These are phyloP conservation scores for Syrphus vitripennis DNA, from an alignment of 2,888 invertebrate species.

Conservation along the genomic window DNA sequence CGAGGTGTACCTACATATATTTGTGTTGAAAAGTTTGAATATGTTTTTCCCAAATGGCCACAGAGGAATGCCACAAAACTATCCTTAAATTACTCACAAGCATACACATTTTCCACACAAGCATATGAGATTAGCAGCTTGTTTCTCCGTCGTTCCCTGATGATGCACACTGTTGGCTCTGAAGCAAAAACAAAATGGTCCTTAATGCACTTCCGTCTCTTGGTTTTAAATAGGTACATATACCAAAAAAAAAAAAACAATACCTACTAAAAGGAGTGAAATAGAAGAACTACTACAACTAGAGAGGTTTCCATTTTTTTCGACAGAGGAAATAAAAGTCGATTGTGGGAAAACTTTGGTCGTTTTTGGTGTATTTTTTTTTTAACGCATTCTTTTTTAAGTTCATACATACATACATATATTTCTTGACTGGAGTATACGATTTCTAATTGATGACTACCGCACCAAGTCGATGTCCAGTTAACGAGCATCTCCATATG, in stretches of 20 bases:
- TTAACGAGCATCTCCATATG: slow-evolving; percentile 48
- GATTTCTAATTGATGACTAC: slow-evolving; percentile 41
- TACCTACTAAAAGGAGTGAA: neutral
- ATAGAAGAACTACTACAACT: too few relatives aligned
- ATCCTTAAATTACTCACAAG: slow-evolving; percentile 48
- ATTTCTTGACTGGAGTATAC: slow-evolving; percentile 4
- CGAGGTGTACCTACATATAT: neutral
- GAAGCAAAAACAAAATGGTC: slow-evolving; percentile 10
- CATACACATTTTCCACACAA: neutral
- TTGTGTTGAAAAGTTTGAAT: slow-evolving; percentile 47
- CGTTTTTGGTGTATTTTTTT: neutral
- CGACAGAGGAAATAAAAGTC: slow-evolving; percentile 10
- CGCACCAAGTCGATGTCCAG: slow-evolving; percentile 37
- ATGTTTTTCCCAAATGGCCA: slow-evolving; percentile 41
- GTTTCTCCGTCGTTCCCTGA: neutral
- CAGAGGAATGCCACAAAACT: slow-evolving; percentile 63
- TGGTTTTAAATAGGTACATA: neutral
- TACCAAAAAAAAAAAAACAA: neutral
- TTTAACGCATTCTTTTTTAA: neutral
- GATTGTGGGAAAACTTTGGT: slow-evolving; percentile 17
- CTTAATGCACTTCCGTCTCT: slow-evolving; percentile 46
- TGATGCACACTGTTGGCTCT: neutral
- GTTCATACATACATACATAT: too few relatives aligned
- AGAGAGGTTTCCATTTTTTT: neutral
- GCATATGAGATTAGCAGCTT: slow-evolving; percentile 49